Conservation (phyloP, 2,888 invertebrate species). For the Ophion obscuratus region DNA sequence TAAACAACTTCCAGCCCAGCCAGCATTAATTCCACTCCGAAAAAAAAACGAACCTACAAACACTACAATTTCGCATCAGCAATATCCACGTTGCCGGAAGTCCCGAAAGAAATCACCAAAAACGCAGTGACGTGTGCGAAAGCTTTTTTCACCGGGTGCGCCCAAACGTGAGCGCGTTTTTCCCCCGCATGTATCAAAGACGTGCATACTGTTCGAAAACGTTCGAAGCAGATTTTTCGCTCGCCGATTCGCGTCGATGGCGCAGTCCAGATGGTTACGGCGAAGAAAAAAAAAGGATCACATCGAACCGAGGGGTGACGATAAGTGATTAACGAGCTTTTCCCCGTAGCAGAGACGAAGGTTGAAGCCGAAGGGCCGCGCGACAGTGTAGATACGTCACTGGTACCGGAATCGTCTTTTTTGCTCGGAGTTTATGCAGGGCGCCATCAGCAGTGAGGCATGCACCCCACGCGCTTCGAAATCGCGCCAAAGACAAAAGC, state of each 20-base stretch:
- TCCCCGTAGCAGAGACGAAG: slow-evolving; percentile 17
- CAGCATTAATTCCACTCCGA: too few species aligned
- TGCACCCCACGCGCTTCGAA: slow-evolving; percentile 56
- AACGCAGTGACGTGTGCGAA: too few species aligned
- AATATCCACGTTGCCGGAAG: too few species aligned
- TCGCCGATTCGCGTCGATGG: background rate
- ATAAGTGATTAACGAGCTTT: slow-evolving; percentile 22
- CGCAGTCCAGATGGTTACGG: too few species aligned
- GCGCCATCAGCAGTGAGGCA: slow-evolving; percentile 41
- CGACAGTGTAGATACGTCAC: slow-evolving; percentile 59
- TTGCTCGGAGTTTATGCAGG: slow-evolving; percentile 44
- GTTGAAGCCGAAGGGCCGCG: slow-evolving; percentile 25
- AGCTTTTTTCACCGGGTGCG: too few species aligned
- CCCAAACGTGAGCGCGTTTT: background rate
- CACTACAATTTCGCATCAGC: too few species aligned
- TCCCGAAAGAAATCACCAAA: too few species aligned
- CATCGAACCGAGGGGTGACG: background rate
- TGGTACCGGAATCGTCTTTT: slow-evolving; percentile 38
- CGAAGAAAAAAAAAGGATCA: slow-evolving; percentile 3
- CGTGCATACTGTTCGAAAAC: background rate
- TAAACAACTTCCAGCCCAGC: too few species aligned
- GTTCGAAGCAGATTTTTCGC: background rate
- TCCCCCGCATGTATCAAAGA: background rate
- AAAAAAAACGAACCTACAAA: too few species aligned
- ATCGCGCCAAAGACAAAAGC: slow-evolving; percentile 63